Base-by-base conservation (phyloP, 1,140 invertebrate genomes). In the Meloidogyne floridensis region DNA sequence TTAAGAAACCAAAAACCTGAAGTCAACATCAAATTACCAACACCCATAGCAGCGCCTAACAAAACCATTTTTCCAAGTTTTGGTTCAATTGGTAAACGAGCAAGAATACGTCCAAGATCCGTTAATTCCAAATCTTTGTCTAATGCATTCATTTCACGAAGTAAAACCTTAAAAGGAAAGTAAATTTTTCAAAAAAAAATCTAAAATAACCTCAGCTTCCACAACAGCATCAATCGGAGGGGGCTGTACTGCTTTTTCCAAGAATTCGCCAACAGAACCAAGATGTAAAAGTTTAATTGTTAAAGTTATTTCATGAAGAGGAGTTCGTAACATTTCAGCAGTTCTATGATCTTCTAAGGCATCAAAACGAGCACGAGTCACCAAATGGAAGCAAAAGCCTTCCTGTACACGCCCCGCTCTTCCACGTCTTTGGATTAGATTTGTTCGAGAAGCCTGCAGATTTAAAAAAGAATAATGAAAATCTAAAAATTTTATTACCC, bases 371-470 rank as follows among this genome's bases (percentile, higher is more conserved):
- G 72, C 53, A 42, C 74, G 54, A n/a, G 89, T 90, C 74, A 87
- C 93, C 8, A 96, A 90, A 89, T 95, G 94, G 87, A 93, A 95
- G 87, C 93, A 93, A 89, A 94, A 93, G 6, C 95, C 95, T 3
- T 93, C 91, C 85, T 93, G 91, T 53, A 94, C 93, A 84, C 93
- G 91, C 18, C 93, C 93, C 72, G 93, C 93, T 81, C 93, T 90
- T 32, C 93, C 93, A 86, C 92, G 91, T 65, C 93, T 90, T 90
- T 94, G 93, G 65, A 91, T 90, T 69, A 93, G 89, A 90, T 93
- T 94, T 47, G 93, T 92, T 87, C 92, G 43, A 43, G 77, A 79
- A 3, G 77, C 77, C 75, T 77, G 11, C 2, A 3, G 43, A 53
- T 8, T 77, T 10, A 18, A 20, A 43, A 18, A 76, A 10, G 1